phyloP scores from a whole-genome alignment of 2,888 invertebrate genomes.

The Sceliomorpha sp. region DNA sequence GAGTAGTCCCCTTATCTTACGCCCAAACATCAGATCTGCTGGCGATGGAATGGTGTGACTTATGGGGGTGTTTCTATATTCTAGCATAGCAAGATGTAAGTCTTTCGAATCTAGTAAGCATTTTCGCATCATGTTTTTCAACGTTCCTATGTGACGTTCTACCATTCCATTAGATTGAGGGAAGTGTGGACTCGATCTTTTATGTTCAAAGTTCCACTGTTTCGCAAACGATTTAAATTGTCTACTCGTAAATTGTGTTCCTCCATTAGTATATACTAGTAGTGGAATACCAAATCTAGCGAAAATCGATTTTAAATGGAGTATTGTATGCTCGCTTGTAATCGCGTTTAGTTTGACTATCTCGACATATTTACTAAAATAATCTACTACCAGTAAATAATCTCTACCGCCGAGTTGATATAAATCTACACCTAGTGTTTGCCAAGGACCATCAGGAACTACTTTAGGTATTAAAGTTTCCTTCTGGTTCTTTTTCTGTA shows the following conservation, averaged over 20 bases:
- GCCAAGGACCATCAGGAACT: constrained; percentile 47
- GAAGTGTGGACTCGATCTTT: constrained; percentile 26
- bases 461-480: constrained; percentile 39
- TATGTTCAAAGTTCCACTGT: constrained; percentile 20
- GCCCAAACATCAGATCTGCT: constrained; percentile 28
- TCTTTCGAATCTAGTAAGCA: constrained; percentile 33
- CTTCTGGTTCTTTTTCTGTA: constrained; percentile 42
- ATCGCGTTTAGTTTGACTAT: constrained; percentile 21
- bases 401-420: constrained; percentile 35
- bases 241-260: constrained; percentile 13
- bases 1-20: constrained; percentile 28
- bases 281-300: constrained; percentile 55
- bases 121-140: constrained; percentile 56
- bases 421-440: constrained; percentile 43
- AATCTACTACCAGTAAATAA: constrained; percentile 42
- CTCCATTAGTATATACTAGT: constrained; percentile 53
- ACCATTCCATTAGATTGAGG: constrained; percentile 32
- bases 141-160: constrained; percentile 47
- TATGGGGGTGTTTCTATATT: constrained; percentile 53
- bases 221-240: constrained; percentile 23
- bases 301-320: constrained; percentile 52
- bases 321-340: constrained; percentile 15
- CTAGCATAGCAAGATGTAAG: constrained; percentile 33
- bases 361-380: constrained; percentile 42
- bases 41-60: constrained; percentile 34